Base-by-base conservation (phyloP, 2,797 vertebrate genomes). In the Agapornis canus region DNA sequence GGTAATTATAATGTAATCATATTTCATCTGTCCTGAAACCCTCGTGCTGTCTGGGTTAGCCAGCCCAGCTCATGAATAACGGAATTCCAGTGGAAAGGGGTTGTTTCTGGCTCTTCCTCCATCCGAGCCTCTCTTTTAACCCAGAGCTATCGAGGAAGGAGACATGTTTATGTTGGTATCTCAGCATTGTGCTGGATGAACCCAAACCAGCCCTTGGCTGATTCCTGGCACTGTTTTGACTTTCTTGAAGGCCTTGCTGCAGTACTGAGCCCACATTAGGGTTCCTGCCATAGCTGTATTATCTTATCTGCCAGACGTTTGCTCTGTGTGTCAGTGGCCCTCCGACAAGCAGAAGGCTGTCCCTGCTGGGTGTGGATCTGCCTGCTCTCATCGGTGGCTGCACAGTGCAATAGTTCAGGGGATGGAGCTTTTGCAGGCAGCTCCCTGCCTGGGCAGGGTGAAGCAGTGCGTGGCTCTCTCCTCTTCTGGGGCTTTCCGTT, bases 1-100 rank as follows among this genome's bases (percentile, higher is more conserved):
- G 83, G 77, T 79, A 82, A 91, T 96, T 88, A 91, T 79, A 17
- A 54, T 56, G 59, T 72, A 90, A 94, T 92, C 49, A 18, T 6
- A n/a, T 94, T 84, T 59, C 82, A 86, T 86, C 93, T 78, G 6
- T 87, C 85, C 87, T 31, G 35, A 89, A 92, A 76, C 66, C 42
- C 71, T 88, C 71, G 63, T 78, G 89, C 82, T 82, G 70, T 48
- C 76, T 78, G 81, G 48, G 37, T 84, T 70, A 70, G 72, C 75
- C 63, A 77, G 76, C 86, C 59, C 13, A 43, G 77, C 89, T 84
- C 76, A 63, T 82, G 81, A 56, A 77, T 80, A n/a, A 81, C 90
- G 49, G 13, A 11, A 22, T 94, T 88, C 23, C 35, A 56, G 48
- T 69, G 47, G 17, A 69, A 83, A 57, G 1, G 19, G 73, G 66